These are phyloP conservation scores for Argynnis bischoffii DNA, from an alignment of 2,888 invertebrate genomes.

Conservation along the genomic window DNA sequence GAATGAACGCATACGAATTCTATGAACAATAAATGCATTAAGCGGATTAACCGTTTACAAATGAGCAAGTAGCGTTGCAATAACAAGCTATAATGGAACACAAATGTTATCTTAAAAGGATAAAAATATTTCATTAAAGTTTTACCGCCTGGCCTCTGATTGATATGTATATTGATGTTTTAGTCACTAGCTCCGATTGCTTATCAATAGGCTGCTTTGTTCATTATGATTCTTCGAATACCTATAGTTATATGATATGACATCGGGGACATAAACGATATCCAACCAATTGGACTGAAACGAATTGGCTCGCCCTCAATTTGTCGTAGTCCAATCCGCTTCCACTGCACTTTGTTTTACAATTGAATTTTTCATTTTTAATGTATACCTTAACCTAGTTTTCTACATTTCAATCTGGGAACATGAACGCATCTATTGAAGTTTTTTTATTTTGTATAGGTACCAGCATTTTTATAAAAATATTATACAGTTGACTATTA, in stretches of 20 bases:
- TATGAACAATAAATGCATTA: not conserved
- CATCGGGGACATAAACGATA: conserved; percentile 75
- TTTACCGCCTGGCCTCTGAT: conserved; percentile 2
- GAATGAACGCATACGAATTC: not conserved
- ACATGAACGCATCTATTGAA: not conserved
- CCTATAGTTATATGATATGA: conserved; percentile 37
- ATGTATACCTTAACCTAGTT: conserved; percentile 15
- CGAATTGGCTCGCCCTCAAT: conserved; percentile 78
- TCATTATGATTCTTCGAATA: conserved; percentile 51
- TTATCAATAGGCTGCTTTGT: conserved; percentile 63
- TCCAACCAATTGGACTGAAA: conserved; percentile 80
- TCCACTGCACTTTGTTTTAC: conserved; percentile 72
- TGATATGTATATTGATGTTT: not conserved
- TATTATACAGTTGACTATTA: no score
- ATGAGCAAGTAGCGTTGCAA: not conserved
- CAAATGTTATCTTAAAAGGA: conserved; percentile 17
- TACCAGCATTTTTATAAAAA: not conserved
- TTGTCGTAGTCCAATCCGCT: conserved; percentile 62
- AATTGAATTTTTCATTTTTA: conserved; percentile 43
- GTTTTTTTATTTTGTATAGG: not conserved
- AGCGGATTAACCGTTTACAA: not conserved
- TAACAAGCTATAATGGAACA: not conserved
- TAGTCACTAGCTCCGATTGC: conserved; percentile 45
- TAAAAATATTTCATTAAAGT: conserved; percentile 15
- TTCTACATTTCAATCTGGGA: not conserved